Percentiles rank a stretch among this genome's conserved stretches.
Conservation (phyloP, 2,888 invertebrate genomes). For the Pherbina coryleti region DNA sequence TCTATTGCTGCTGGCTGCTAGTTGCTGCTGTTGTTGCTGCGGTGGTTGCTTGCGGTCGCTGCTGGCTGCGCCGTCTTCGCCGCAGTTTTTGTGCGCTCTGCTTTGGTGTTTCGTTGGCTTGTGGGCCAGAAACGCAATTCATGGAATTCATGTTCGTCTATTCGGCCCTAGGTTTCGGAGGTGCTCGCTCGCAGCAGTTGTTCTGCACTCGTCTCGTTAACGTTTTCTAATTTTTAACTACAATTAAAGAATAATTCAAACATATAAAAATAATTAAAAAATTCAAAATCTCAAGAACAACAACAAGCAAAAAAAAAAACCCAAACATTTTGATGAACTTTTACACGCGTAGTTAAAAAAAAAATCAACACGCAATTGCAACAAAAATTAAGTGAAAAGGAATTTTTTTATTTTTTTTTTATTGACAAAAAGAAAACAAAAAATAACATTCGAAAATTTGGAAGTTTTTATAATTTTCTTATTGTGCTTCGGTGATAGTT, state of each 20-base stretch:
- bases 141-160: slow-evolving; percentile 69
- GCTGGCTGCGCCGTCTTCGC: slow-evolving; percentile 12
- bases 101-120: slow-evolving; percentile 53
- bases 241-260: slow-evolving; percentile 44
- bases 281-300: slow-evolving; percentile 6
- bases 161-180: slow-evolving; percentile 71
- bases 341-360: not conserved
- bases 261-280: slow-evolving; percentile 41
- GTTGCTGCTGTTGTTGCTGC: slow-evolving; percentile 5
- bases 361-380: not conserved
- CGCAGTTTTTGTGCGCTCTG: slow-evolving; percentile 37
- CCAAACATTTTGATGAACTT: not conserved
- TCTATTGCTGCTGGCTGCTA: not conserved
- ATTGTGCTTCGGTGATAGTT: not conserved
- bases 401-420: not conserved
- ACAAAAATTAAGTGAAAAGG: too few relatives aligned
- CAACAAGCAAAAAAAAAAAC: not conserved
- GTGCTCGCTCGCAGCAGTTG: slow-evolving; percentile 68
- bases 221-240: slow-evolving; percentile 56
- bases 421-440: not conserved
- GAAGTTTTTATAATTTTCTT: not conserved
- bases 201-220: slow-evolving; percentile 66
- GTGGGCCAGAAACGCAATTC: slow-evolving; percentile 68
- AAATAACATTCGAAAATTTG: not conserved
- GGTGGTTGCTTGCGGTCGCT: slow-evolving; percentile 15